These are phyloP conservation scores for Crypturellus undulatus DNA, from an alignment of 2,113 vertebrate genomes.

Conservation along the genomic window DNA sequence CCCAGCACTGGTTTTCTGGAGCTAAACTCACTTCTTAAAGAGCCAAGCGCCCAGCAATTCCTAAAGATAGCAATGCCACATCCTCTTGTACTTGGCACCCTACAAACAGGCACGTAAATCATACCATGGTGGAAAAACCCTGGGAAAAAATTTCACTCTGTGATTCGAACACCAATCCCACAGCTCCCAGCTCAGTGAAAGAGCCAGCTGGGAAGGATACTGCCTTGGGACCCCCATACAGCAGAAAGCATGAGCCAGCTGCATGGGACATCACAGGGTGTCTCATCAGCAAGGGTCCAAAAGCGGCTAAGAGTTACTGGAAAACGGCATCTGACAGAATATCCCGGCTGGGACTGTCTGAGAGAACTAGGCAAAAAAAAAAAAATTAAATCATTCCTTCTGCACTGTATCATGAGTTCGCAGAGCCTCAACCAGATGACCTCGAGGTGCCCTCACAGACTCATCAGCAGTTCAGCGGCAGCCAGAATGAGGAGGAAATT, in stretches of 20 bases:
- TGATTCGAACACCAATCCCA: not conserved
- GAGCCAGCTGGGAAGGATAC: not conserved
- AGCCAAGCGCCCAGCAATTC: not conserved
- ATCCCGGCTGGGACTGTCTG: not conserved
- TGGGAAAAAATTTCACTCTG: not conserved
- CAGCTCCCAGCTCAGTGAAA: not conserved
- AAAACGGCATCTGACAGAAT: not conserved
- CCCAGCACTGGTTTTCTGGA: not conserved
- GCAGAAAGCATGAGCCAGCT: not conserved
- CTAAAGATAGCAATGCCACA: constrained; percentile 23
- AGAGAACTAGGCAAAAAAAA: not conserved
- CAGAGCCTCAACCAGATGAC: constrained; percentile 18
- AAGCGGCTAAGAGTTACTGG: not conserved
- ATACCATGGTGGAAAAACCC: not conserved
- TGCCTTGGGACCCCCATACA: not conserved
- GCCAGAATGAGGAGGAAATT: constrained; percentile 51
- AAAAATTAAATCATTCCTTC: not conserved
- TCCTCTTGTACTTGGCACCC: not conserved
- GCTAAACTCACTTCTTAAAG: not conserved
- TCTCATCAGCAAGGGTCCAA: not conserved
- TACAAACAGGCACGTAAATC: not conserved
- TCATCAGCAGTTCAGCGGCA: constrained; percentile 52
- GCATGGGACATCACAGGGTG: not conserved
- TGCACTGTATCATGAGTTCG: not conserved
- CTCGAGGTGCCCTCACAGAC: not conserved